Evolutionary conservation across 2,113 vertebrate species (phyloP), one percentile per base, ranked within the genome.

Genomic region (Paramisgurnus dabryanus): DNA sequence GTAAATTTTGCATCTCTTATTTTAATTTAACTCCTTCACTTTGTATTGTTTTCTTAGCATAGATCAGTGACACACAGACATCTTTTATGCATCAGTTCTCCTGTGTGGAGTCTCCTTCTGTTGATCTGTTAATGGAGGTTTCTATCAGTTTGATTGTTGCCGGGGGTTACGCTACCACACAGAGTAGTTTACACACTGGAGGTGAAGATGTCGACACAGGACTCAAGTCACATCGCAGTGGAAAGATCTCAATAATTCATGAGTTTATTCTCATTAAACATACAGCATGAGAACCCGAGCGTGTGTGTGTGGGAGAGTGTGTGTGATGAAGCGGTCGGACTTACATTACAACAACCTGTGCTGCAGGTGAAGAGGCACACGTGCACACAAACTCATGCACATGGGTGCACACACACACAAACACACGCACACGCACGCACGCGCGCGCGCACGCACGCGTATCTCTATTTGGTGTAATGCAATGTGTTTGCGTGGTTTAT

Each of bases 201-300:
- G 50, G 55, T 57, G 63, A 40, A 65, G 60, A 40, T 22, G 6
- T 40, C 8, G 49, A 63, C 39, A 7, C 60, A 8, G 60, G 43
- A 15, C 43, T 41, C 18, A 78, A 67, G 75, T 53, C 40, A 53
- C 57, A 45, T n/a, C 18, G 4, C 13, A 10, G 57, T 47, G 66
- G 77, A 69, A 69, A 79, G 13, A 9, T 49, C 17, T 49, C 39
- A 41, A 63, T 93, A 86, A 93, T 94, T 95, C 88, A 95, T 87
- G 85, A 90, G 83, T 45, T 61, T 84, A 71, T 17, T 60, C 55
- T 91, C 88, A 91, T 93, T 83, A 87, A 94, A 93, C 84, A 93
- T 93, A 88, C 79, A 91, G 81, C 3, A n/a, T 3, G 70, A 41
- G 53, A 58, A 58, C 17, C 55, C 1, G 50, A 27, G 18, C 9